phyloP scores from a whole-genome alignment of 2,797 vertebrate genomes.

The Mormyrus hasselquistii region DNA sequence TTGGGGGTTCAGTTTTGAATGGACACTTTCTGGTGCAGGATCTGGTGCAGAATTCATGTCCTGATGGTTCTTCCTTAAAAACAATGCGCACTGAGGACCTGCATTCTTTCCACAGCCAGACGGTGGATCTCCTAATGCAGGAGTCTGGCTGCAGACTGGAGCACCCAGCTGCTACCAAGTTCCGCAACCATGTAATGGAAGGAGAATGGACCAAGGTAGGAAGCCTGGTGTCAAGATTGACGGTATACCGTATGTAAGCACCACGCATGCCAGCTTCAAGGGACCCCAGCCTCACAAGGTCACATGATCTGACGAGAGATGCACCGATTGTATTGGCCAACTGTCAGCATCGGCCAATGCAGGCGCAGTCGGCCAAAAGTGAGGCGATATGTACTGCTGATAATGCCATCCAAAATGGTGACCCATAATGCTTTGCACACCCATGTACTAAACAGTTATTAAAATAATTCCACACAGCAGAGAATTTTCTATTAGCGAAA shows the following conservation, averaged over 20 bases:
- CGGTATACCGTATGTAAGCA: neutral
- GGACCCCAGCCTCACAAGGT: neutral
- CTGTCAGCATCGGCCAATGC: neutral
- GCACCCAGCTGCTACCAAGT: slow-evolving; percentile 94
- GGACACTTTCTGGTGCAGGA: neutral
- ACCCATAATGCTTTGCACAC: neutral
- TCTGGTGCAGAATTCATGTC: neutral
- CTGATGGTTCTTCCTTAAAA: neutral
- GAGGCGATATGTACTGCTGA: neutral
- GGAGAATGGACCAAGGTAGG: slow-evolving; percentile 97
- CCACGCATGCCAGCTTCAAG: neutral
- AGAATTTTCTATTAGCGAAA: no score
- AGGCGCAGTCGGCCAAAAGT: neutral
- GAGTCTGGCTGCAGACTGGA: slow-evolving; percentile 96
- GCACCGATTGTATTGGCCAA: neutral
- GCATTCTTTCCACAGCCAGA: slow-evolving; percentile 71
- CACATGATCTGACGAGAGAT: neutral
- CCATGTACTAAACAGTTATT: neutral
- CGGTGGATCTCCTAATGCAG: slow-evolving; percentile 97
- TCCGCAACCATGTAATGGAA: slow-evolving; percentile 96
- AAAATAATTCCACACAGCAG: neutral
- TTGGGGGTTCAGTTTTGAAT: neutral
- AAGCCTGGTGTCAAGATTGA: neutral
- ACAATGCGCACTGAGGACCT: neutral
- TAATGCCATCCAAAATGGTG: neutral